Base-by-base conservation (phyloP, 53 echinoderm and acorn worm species). In the Holothuria scabra region DNA sequence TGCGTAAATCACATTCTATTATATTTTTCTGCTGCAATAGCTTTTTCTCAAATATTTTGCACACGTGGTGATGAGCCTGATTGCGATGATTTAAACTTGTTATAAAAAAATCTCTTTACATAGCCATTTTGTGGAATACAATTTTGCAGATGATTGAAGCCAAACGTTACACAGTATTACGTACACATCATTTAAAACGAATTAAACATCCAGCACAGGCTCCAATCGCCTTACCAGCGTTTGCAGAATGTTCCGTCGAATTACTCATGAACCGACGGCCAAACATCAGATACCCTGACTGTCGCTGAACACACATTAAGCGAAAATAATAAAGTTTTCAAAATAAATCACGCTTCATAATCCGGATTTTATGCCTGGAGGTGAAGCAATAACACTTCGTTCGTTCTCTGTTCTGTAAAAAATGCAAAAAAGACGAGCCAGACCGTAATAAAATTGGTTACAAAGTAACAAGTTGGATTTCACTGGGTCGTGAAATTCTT, bases 321-420 rank as follows among this genome's bases (percentile, higher is more conserved):
- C 48, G 72, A 72, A 72, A 72, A 72, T 72, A 72, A 72, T 72
- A 72, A 72, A 72, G 72, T 72, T 72, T 72, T 72, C 72, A 72
- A 72, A 72, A 48, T 72, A 72, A 72, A 72, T 72, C 72, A 72
- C 72, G 72, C 72, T 72, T 44, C 49, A 72, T 72, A 72, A 72
- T 72, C 72, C 25, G 28, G 72, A 72, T 72, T 72, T 72, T 38
- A 72, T 44, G 72, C 72, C 72, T 72, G 44, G 19, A 46, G 72
- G 72, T 30, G 48, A 72, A 72, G 72, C 72, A 72, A 72, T 72
- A 72, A 72, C 72, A 72, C 72, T 72, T 72, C 10, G 46, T 41
- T 71, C 46, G 44, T 72, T 72, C 46, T 72, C 44, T 25, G 49
- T 46, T 46, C 35, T n/a, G 71, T 20, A 23, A 37, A n/a, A 72